Evolutionary conservation across 1,140 invertebrate species (phyloP), one percentile per base, ranked within the genome.

Genomic region (Philopotamus ludificatus): DNA sequence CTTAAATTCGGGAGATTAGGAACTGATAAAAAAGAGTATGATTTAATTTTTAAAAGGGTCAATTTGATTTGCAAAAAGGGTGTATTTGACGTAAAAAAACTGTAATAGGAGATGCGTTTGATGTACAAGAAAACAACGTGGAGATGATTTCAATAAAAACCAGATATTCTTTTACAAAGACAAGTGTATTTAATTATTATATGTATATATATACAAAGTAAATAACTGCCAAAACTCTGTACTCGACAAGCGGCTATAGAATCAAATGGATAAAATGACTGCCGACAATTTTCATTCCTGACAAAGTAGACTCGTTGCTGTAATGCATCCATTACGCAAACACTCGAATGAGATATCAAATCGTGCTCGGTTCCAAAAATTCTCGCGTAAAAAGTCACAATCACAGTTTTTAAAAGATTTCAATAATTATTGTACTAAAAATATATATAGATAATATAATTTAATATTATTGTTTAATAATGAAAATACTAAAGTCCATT

Each of bases 171-270:
- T 47, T 68, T 68, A 68, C 67, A 68, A 68, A 68, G 62, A 68
- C 67, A 68, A 65, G 51, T 63, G 51, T 63, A 63, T 53, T 54
- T 39, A 22, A 47, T 47, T 7, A 47, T 16, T 16, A 54, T 53
- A 55, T 68, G 65, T 70, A 69, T 70, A 70, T 64, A 70, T 63
- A 57, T 65, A 54, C 65, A 63, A 63, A 66, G 60, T 70, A 70
- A 70, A 70, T 55, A 70, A 66, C 42, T 70, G 63, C 64, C 60
- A 66, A 70, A 62, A 50, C 23, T 50, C 50, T 62, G 55, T 61
- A n/a, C n/a, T 70, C 53, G 58, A 64, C 64, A 70, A 70, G 63
- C 60, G 9, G 64, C 63, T 63, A 62, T 34, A 54, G 51, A 54
- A 45, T 63, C 50, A 45, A 25, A 50, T 12, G 15, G 44, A 22